Percentiles rank a stretch among this genome's conserved stretches.
phyloP scores from a whole-genome alignment of 1,140 invertebrate species.

The Pectinophora gossypiella region DNA sequence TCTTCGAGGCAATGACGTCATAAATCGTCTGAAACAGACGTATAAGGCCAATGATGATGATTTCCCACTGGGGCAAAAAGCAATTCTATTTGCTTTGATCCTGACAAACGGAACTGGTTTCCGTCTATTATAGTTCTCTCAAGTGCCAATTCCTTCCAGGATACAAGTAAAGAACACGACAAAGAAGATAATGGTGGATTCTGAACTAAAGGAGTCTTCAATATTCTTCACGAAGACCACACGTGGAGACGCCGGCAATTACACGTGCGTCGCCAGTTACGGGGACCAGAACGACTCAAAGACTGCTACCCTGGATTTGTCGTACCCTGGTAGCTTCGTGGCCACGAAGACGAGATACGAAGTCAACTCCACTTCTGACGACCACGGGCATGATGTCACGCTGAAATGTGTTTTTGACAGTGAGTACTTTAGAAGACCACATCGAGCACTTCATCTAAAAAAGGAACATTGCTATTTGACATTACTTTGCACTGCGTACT shows the following conservation, averaged over 20 bases:
- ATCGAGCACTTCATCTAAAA: too few relatives aligned
- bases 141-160: too few relatives aligned
- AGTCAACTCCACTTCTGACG: not conserved
- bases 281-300: constrained; percentile 28
- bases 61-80: too few relatives aligned
- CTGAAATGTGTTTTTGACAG: constrained; percentile 63
- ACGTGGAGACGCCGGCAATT: constrained; percentile 74
- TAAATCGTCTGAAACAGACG: too few relatives aligned
- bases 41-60: too few relatives aligned
- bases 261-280: constrained; percentile 67
- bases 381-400: constrained; percentile 13
- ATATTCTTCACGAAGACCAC: constrained; percentile 71
- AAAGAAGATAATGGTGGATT: not conserved
- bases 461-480: too few relatives aligned
- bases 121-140: too few relatives aligned
- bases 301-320: constrained; percentile 37
- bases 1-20: too few relatives aligned
- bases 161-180: not conserved
- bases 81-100: too few relatives aligned
- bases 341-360: not conserved
- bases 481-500: too few relatives aligned
- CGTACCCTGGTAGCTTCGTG: constrained; percentile 37
- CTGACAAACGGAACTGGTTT: too few relatives aligned
- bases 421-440: constrained; percentile 29
- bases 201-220: too few relatives aligned